phyloP scores from a whole-genome alignment of 2,113 vertebrate species.

The Stictonetta naevosa region DNA sequence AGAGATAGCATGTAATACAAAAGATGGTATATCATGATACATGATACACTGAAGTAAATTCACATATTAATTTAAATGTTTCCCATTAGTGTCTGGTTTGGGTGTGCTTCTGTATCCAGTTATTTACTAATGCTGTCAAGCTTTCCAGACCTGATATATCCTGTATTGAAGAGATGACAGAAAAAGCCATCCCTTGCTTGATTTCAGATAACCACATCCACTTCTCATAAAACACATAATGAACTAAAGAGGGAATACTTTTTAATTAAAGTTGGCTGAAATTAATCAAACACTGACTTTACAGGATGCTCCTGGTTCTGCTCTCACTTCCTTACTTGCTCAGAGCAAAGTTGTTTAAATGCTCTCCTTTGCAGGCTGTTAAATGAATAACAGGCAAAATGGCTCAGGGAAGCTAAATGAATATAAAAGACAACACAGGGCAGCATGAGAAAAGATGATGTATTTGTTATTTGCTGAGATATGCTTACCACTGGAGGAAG shows the following conservation, averaged over 20 bases:
- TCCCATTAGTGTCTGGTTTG: background rate
- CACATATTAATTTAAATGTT: constrained; percentile 11
- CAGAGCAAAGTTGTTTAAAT: background rate
- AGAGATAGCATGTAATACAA: background rate
- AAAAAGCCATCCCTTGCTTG: background rate
- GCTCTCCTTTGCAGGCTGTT: background rate
- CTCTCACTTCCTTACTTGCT: background rate
- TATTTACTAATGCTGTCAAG: background rate
- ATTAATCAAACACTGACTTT: background rate
- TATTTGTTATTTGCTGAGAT: background rate
- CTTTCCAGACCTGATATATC: background rate
- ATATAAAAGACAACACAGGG: background rate
- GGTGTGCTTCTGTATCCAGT: background rate
- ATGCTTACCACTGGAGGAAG: background rate
- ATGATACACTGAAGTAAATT: background rate
- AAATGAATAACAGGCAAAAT: background rate
- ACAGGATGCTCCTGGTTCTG: background rate
- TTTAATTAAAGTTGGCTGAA: constrained; percentile 19
- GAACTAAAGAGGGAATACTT: background rate
- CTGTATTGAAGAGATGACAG: background rate
- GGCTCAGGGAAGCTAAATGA: background rate
- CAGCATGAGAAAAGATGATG: background rate
- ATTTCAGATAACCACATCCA: constrained; percentile 20
- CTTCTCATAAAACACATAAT: constrained; percentile 27
- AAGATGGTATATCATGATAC: background rate